A percentile compares a stretch with the other conserved stretches of the same genome.
Evolutionary conservation across 2,113 vertebrate genomes (phyloP).

Genomic region (Microcebus murinus): DNA sequence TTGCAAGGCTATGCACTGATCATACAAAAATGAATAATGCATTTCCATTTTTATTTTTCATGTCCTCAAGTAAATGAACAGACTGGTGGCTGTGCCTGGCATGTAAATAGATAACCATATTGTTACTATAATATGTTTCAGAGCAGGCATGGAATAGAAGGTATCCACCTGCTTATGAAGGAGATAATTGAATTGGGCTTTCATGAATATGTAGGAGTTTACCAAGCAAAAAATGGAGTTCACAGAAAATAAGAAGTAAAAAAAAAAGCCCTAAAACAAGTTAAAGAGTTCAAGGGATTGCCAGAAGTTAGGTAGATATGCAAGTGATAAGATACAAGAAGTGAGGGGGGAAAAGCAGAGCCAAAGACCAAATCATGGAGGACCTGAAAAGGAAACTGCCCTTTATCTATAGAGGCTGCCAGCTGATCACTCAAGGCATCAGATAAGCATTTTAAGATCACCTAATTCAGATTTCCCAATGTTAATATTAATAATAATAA

Average conservation of each 20-base stretch:
- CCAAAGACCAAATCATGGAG: neutral
- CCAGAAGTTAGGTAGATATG: neutral
- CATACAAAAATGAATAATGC: neutral
- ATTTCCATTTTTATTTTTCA: neutral
- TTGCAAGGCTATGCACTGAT: neutral
- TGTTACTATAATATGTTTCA: neutral
- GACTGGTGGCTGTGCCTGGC: neutral
- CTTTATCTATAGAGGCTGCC: fast-evolving
- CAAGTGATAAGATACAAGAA: neutral
- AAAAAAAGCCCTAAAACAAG: neutral
- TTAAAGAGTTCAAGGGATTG: neutral
- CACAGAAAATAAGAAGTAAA: neutral
- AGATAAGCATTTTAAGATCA: neutral
- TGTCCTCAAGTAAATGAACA: neutral
- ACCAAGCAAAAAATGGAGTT: neutral
- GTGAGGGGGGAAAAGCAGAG: neutral
- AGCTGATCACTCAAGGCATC: neutral
- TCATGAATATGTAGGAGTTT: neutral
- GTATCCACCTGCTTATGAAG: fast-evolving
- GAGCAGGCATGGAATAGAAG: fast-evolving
- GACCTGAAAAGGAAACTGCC: neutral
- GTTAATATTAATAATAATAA: neutral
- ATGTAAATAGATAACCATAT: neutral
- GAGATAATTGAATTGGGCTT: neutral
- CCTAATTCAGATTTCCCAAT: neutral